These are phyloP conservation scores for Athene noctua DNA, from an alignment of 2,113 vertebrate species.

Conservation along the genomic window DNA sequence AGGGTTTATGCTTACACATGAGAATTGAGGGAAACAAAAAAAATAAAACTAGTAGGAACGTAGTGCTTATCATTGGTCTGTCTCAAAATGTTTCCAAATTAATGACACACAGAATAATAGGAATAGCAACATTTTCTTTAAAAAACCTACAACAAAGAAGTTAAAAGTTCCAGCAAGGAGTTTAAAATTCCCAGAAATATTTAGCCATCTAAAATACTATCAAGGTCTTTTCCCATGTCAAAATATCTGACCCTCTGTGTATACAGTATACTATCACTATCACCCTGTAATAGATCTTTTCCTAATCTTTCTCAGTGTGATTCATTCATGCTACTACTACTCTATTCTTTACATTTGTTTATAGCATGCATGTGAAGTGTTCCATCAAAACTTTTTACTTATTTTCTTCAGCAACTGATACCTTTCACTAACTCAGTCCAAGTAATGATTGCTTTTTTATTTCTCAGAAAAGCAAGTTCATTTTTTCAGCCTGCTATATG, in stretches of 20 bases:
- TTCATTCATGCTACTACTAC: neutral
- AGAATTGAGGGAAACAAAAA: neutral
- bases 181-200: neutral
- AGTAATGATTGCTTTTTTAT: neutral
- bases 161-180: neutral
- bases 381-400: neutral
- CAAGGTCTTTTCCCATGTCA: neutral
- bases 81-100: neutral
- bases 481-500: neutral
- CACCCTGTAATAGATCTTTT: neutral
- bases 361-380: neutral
- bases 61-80: neutral
- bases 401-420: neutral
- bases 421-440: neutral
- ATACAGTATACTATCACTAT: neutral
- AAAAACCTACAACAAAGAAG: neutral
- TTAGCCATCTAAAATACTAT: neutral
- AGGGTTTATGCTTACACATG: neutral
- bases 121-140: neutral
- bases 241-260: neutral
- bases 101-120: neutral
- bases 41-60: neutral
- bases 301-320: neutral
- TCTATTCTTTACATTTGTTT: neutral
- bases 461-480: neutral